Conservation (phyloP, 2,113 vertebrate genomes). For the Penelope pileata region DNA sequence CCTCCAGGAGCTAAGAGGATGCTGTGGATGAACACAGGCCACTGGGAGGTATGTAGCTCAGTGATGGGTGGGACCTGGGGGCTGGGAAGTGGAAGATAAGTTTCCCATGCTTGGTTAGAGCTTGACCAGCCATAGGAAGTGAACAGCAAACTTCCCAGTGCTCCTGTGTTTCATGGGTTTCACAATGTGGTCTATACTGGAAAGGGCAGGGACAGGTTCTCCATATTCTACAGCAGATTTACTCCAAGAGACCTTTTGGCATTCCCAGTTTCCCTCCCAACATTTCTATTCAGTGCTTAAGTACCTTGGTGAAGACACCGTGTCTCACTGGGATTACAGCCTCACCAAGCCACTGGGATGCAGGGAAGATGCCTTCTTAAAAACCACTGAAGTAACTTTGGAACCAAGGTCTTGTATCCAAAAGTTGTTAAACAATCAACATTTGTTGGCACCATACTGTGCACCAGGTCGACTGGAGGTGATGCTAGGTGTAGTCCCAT, state of each 20-base stretch:
- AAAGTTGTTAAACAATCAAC: background rate
- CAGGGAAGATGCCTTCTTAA: background rate
- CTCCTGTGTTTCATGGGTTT: accelerated
- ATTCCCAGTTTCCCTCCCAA: background rate
- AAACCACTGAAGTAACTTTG: background rate
- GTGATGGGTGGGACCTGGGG: background rate
- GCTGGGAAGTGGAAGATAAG: background rate
- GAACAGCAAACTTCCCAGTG: accelerated
- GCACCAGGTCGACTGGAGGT: background rate
- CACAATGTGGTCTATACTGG: background rate
- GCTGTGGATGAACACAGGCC: background rate
- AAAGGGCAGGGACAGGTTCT: background rate
- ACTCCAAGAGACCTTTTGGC: background rate
- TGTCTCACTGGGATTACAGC: accelerated
- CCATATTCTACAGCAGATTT: background rate
- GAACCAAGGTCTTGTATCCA: background rate
- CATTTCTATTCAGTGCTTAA: background rate
- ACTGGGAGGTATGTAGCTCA: background rate
- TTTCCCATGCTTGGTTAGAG: background rate
- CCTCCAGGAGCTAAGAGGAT: background rate
- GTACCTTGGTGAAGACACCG: accelerated
- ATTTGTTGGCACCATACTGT: background rate
- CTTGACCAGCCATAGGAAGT: background rate
- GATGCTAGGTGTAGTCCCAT: background rate
- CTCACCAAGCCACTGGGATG: background rate